These are phyloP conservation scores for Litoditis marina DNA, from an alignment of 2,888 invertebrate species.

Conservation along the genomic window DNA sequence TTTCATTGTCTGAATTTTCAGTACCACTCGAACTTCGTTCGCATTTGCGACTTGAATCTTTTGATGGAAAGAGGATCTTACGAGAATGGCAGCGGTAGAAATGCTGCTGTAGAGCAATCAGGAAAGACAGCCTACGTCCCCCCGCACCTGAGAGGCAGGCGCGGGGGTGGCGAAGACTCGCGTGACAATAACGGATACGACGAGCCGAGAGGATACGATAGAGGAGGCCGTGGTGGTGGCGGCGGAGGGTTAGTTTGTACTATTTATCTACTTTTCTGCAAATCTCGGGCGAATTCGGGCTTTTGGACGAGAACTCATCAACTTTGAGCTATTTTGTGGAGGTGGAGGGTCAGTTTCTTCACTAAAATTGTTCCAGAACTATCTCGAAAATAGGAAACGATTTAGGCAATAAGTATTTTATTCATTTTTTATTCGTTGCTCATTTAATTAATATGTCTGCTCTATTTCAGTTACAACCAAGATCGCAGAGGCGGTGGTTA, in stretches of 20 bases:
- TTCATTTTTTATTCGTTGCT: no score
- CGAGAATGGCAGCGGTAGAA: slow-evolving; percentile 45
- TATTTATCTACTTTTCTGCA: no score
- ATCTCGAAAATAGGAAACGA: no score
- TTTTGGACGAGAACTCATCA: neutral
- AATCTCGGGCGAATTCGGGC: no score
- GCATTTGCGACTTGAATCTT: slow-evolving; percentile 30
- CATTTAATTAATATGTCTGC: no score
- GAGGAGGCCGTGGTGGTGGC: slow-evolving; percentile 12
- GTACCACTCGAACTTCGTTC: slow-evolving; percentile 16
- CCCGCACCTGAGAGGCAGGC: slow-evolving; percentile 45
- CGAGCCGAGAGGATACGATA: slow-evolving; percentile 8
- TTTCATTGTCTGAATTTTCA: neutral
- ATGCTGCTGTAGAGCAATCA: slow-evolving; percentile 40
- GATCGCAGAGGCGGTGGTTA: no score
- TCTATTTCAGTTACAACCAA: no score
- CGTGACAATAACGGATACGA: slow-evolving; percentile 10
- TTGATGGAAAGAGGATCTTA: slow-evolving; percentile 48
- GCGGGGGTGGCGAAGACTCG: slow-evolving; percentile 20
- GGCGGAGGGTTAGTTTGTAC: slow-evolving; percentile 13
- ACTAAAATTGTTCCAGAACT: no score
- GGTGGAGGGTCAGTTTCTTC: no score
- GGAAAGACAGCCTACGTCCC: slow-evolving; percentile 52
- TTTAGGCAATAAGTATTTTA: no score
- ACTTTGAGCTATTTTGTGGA: no score